These are phyloP conservation scores for Perizoma affinitatum DNA, from an alignment of 2,888 invertebrate species.

Conservation along the genomic window DNA sequence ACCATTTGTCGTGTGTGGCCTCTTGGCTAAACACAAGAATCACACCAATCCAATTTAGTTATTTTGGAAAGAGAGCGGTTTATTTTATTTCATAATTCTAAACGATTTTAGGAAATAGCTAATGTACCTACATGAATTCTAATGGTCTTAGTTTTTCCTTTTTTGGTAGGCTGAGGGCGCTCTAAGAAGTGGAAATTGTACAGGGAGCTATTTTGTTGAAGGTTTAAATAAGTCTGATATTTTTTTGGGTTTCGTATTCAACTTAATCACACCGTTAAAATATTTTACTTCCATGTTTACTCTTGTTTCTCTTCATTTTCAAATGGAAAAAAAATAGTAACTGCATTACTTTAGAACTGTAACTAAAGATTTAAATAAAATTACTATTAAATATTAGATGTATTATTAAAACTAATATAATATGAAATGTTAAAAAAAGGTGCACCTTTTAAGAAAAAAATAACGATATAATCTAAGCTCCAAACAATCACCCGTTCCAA, in stretches of 20 bases:
- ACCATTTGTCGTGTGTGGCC: not conserved
- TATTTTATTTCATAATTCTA: not conserved
- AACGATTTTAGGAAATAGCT: no score
- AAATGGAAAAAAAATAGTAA: no score
- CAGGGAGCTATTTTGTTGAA: conserved; percentile 44
- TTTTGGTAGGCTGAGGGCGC: not conserved
- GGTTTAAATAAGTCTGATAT: conserved; percentile 46
- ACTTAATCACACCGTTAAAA: conserved; percentile 27
- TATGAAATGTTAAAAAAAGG: no score
- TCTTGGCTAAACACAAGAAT: no score
- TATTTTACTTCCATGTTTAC: not conserved
- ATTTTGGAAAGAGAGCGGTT: not conserved
- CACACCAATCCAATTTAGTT: not conserved
- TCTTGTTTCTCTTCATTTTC: no score
- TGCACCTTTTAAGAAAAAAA: conserved; percentile 17
- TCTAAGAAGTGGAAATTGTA: not conserved
- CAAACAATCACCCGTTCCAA: conserved; percentile 20
- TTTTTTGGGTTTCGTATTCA: conserved; percentile 34
- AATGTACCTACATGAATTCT: no score
- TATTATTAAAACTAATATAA: no score
- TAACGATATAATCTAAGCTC: conserved; percentile 18
- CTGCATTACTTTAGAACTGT: no score
- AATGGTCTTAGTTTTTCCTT: no score
- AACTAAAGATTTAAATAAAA: no score
- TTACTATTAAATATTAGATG: no score